Conservation (phyloP, 1,140 invertebrate species). For the Heliconius congener region DNA sequence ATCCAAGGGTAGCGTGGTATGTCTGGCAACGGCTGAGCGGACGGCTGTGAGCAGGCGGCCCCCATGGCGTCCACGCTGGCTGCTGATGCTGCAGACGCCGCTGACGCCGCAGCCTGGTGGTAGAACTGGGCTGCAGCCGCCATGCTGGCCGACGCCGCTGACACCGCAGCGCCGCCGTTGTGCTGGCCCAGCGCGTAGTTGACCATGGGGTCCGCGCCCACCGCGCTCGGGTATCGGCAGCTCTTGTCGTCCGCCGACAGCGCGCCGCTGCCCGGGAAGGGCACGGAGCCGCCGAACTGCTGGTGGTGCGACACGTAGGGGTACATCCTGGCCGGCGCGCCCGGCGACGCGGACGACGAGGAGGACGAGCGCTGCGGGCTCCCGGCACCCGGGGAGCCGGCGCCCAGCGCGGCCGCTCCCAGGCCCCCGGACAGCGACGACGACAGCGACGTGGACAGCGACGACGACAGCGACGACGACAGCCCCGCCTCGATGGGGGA, state of each 20-base stretch:
- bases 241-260: constrained; percentile 88
- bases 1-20: constrained; percentile 98
- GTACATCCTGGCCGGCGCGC: constrained; percentile 85
- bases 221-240: constrained; percentile 87
- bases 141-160: constrained; percentile 88
- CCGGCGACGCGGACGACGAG: constrained; percentile 75
- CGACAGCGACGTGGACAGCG: constrained; percentile 83
- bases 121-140: constrained; percentile 93
- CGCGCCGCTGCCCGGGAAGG: constrained; percentile 76
- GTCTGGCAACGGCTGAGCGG: constrained; percentile 89
- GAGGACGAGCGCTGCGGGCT: constrained; percentile 77
- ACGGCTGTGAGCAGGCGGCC: constrained; percentile 82
- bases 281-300: constrained; percentile 80
- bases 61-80: constrained; percentile 79
- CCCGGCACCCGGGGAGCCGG: constrained; percentile 81
- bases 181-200: constrained; percentile 90
- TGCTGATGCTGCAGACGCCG: constrained; percentile 82
- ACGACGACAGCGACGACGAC: constrained; percentile 86
- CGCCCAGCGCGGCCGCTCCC: constrained; percentile 73
- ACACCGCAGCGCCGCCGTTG: constrained; percentile 87
- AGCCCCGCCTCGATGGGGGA: constrained; percentile 80
- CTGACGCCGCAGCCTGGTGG: constrained; percentile 88
- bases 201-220: constrained; percentile 88
- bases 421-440: constrained; percentile 85
- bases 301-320: constrained; percentile 85